Conservation (phyloP, 2,888 invertebrate genomes). For the Digitonthophagus gazella region DNA sequence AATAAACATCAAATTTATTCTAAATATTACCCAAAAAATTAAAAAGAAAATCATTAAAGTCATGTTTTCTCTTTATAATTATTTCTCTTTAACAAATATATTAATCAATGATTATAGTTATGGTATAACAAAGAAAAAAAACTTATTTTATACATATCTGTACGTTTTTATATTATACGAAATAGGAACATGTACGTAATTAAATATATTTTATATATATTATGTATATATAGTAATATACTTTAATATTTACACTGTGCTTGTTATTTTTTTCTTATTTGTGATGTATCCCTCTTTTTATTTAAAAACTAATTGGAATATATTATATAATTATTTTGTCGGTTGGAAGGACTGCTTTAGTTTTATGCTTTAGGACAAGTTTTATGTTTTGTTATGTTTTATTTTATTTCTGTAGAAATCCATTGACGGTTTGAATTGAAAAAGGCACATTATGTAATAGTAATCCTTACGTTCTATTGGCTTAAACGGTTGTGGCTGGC, state of each 20-base stretch:
- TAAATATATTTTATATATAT: slow-evolving; percentile 31
- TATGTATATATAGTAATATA: slow-evolving; percentile 22
- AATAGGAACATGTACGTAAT: slow-evolving; percentile 38
- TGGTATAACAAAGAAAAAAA: no score
- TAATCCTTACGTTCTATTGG: slow-evolving; percentile 9
- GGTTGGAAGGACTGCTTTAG: slow-evolving; percentile 31
- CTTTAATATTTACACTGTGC: slow-evolving; percentile 6
- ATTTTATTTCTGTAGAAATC: slow-evolving; percentile 26
- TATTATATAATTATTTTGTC: no score
- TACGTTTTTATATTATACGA: slow-evolving; percentile 24
- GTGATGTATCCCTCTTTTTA: slow-evolving; percentile 3
- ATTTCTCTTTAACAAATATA: neutral
- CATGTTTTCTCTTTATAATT: neutral
- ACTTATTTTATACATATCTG: slow-evolving; percentile 21
- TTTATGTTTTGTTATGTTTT: slow-evolving; percentile 9
- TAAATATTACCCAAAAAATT: no score
- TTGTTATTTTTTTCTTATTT: neutral
- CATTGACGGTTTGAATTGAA: slow-evolving; percentile 18
- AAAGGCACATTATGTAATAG: slow-evolving; percentile 38
- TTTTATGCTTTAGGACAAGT: slow-evolving; percentile 33
- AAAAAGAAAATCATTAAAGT: neutral
- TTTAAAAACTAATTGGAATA: slow-evolving; percentile 1
- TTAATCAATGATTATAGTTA: no score
- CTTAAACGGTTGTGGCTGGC: slow-evolving; percentile 8
- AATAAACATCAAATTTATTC: no score